Evolutionary conservation across 2,888 invertebrate genomes (phyloP), one percentile per base, ranked within the genome.

Genomic region (Harpalus rufipes): DNA sequence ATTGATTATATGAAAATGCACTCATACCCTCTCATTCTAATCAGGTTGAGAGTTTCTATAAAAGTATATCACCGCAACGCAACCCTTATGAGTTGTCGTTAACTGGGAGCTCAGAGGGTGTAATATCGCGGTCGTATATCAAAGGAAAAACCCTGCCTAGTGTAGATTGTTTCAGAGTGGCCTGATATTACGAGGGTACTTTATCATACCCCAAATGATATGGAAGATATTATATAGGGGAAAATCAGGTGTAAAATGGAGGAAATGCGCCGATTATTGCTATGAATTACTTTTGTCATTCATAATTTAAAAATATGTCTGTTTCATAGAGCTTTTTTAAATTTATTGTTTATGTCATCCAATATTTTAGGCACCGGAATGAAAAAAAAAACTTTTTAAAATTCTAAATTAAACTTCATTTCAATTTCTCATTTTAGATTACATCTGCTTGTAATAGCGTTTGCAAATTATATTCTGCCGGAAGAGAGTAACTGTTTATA

Each of bases 131-230:
- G 44, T 51, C 44, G 44, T 51, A 51, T 51, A 51, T 51, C 44
- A 51, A 32, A 51, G 44, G 10, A 51, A 51, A 51, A 51, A 51
- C 10, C 44, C 44, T 51, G 44, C 44, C 44, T 51, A 51, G 44
- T 51, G 44, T 51, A 51, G 44, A 51, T 51, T 51, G 44, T 51
- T 51, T 51, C 44, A 51, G 44, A 51, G 44, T 51, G 44, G 44
- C 44, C 10, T 12, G 44, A 51, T 51, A 51, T 51, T 51, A 51
- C 44, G 44, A 8, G 10, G 44, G 44, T 51, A 51, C 10, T 51
- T 51, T 51, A 51, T 51, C 44, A 51, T 51, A 6, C 44, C 44
- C 44, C 12, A 51, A 51, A 51, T 51, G 44, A 51, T 51, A 4
- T 7, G 10, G 44, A 51, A 8, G 44, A 51, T 10, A 12, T 51